Conservation (phyloP, 2,888 invertebrate genomes). For the Chloromyia formosa region DNA sequence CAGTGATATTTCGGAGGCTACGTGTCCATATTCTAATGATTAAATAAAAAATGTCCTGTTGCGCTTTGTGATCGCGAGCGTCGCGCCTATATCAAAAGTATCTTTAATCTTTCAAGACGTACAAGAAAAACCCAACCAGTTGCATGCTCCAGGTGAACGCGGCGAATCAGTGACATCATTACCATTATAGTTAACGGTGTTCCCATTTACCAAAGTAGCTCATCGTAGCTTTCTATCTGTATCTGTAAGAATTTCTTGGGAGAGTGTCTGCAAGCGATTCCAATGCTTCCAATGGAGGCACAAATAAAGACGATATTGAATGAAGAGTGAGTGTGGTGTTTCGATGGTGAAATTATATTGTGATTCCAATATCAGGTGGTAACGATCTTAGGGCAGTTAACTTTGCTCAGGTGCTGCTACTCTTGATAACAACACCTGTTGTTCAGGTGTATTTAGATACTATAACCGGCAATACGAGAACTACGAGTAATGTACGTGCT, state of each 20-base stretch:
- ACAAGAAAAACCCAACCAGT: not conserved
- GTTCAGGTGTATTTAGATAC: too few species aligned
- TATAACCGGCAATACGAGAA: too few species aligned
- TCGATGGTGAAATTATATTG: constrained; percentile 22
- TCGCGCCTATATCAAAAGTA: not conserved
- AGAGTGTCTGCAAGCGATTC: not conserved
- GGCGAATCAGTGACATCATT: constrained; percentile 22
- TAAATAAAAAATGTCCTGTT: not conserved
- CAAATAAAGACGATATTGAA: too few species aligned
- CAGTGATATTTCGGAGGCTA: not conserved
- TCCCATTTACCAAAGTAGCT: constrained; percentile 6
- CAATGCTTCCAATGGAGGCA: not conserved
- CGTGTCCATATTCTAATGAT: not conserved
- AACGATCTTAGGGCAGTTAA: too few species aligned
- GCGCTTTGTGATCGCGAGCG: not conserved
- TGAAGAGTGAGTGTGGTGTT: constrained; percentile 14
- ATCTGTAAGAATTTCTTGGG: constrained; percentile 1
- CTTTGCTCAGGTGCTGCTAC: too few species aligned
- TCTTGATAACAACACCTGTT: too few species aligned
- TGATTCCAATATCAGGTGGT: too few species aligned
- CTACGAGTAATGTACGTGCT: too few species aligned
- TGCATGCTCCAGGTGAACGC: not conserved
- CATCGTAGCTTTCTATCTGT: not conserved
- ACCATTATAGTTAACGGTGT: constrained; percentile 24
- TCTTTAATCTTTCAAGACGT: not conserved